These are phyloP conservation scores for Jordanella pulchra DNA, from an alignment of 2,797 vertebrate species.

Conservation along the genomic window DNA sequence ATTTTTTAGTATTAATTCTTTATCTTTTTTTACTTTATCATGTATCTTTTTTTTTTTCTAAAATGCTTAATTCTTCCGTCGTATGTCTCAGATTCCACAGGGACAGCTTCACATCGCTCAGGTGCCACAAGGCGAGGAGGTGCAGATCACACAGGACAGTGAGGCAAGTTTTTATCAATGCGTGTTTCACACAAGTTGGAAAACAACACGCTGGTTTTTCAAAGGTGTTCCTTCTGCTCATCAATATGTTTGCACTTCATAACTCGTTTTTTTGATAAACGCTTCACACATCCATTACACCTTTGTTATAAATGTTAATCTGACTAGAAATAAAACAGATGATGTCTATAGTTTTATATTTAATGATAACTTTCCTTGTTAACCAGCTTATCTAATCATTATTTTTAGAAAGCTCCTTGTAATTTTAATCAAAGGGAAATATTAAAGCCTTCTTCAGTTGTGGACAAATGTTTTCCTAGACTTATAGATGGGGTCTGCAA, in stretches of 20 bases:
- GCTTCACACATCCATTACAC: constrained; percentile 18
- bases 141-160: constrained; percentile 99
- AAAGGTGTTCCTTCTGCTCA: constrained; percentile 23
- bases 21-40: not conserved
- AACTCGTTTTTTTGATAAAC: constrained; percentile 16
- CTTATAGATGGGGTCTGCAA: not conserved
- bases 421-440: not conserved
- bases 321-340: constrained; percentile 14
- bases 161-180: constrained; percentile 82
- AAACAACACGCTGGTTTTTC: constrained; percentile 9
- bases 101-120: constrained; percentile 98
- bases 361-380: constrained; percentile 26
- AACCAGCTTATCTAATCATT: not conserved
- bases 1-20: too few species aligned
- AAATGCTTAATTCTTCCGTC: not conserved
- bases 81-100: constrained; percentile 87
- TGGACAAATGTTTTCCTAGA: not conserved
- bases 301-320: constrained; percentile 20
- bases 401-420: not conserved
- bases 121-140: constrained; percentile 98
- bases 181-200: not conserved
- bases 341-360: constrained; percentile 10
- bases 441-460: not conserved
- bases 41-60: not conserved
- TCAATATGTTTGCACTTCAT: constrained; percentile 25